Evolutionary conservation across 2,888 invertebrate species (phyloP).

Genomic region (Pollenia griseotomentosa): DNA sequence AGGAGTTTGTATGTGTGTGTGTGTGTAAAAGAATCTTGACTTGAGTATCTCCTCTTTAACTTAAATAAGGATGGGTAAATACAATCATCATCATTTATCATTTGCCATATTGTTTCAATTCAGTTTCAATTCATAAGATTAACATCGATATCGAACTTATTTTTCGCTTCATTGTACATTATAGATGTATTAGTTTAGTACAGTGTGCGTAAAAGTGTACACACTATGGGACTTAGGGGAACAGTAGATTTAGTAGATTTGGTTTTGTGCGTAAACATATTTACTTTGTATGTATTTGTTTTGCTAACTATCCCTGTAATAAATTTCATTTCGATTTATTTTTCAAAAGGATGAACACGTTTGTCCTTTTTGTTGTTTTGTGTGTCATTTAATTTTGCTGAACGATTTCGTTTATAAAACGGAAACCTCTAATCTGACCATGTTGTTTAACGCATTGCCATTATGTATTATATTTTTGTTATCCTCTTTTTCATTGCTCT

Average conservation of each 20-base stretch:
- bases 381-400: slow-evolving; percentile 81
- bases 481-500: not conserved
- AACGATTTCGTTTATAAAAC: slow-evolving; percentile 81
- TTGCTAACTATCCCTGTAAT: slow-evolving; percentile 73
- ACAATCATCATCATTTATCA: slow-evolving; percentile 82
- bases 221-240: not conserved
- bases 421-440: slow-evolving; percentile 82
- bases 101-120: slow-evolving; percentile 82
- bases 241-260: not conserved
- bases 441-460: slow-evolving; percentile 74
- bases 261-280: slow-evolving; percentile 70
- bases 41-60: slow-evolving; percentile 17
- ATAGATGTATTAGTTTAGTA: slow-evolving; percentile 33
- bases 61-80: slow-evolving; percentile 53
- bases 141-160: slow-evolving; percentile 80
- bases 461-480: slow-evolving; percentile 44
- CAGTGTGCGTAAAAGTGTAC: slow-evolving; percentile 14
- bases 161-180: slow-evolving; percentile 78
- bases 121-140: slow-evolving; percentile 77
- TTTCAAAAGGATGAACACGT: slow-evolving; percentile 59
- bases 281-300: slow-evolving; percentile 77
- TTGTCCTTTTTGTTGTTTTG: slow-evolving; percentile 54
- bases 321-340: slow-evolving; percentile 57
- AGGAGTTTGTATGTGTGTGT: slow-evolving; percentile 19
- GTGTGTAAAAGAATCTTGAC: slow-evolving; percentile 65